These are phyloP conservation scores for Apis cerana DNA, from an alignment of 1,140 invertebrate species.

Conservation along the genomic window DNA sequence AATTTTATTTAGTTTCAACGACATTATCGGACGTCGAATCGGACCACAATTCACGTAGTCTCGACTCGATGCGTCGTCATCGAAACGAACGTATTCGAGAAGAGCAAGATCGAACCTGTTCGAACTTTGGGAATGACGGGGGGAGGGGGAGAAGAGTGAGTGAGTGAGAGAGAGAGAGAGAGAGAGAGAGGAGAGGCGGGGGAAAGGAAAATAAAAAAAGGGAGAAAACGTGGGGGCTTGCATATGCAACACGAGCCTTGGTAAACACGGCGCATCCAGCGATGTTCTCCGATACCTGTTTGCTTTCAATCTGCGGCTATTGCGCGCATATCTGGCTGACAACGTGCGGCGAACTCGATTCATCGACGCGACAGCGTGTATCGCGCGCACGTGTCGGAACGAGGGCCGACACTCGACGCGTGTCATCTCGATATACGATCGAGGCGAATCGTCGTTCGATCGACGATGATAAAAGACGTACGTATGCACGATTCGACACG, in stretches of 20 bases:
- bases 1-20: slow-evolving; percentile 48
- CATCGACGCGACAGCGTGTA: background rate
- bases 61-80: background rate
- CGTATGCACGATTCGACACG: no score
- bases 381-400: background rate
- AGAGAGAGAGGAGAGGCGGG: background rate
- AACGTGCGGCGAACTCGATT: slow-evolving; percentile 31
- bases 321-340: slow-evolving; percentile 19
- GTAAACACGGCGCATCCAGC: slow-evolving; percentile 51
- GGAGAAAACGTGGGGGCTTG: background rate
- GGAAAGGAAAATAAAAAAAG: background rate
- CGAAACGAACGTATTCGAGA: slow-evolving; percentile 18
- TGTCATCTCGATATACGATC: no score
- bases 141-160: no score
- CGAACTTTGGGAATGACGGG: no score
- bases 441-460: background rate
- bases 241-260: slow-evolving; percentile 39
- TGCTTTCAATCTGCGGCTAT: slow-evolving; percentile 63
- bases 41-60: slow-evolving; percentile 25
- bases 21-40: slow-evolving; percentile 42
- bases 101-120: no score
- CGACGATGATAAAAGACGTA: no score
- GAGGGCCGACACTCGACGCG: no score
- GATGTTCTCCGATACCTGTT: slow-evolving; percentile 53
- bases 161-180: background rate